Base-by-base conservation (phyloP, 2,113 vertebrate species). In the Rhizomys pruinosus region DNA sequence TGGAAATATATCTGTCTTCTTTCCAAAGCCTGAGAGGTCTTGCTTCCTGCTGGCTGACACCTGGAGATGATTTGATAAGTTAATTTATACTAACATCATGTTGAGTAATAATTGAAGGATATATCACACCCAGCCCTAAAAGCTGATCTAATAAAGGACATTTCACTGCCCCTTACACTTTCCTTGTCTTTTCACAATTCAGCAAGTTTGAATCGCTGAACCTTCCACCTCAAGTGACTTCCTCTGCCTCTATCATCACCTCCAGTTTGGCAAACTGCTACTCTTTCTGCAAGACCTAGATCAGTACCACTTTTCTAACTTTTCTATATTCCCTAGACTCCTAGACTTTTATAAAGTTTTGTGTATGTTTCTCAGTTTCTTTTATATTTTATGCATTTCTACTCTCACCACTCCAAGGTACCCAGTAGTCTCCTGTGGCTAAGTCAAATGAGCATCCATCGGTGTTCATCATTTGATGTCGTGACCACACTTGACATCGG, bases 51-150 rank as follows among this genome's bases (percentile, higher is more conserved):
- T 84, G 66, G 72, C 61, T 95, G 81, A 89, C 61, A 76, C 68
- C 86, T 69, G 42, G 77, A 96, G 85, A 88, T 87, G 32, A 63
- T 85, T 85, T 93, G 81, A 88, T 96, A 93, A 87, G 78, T 61
- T 92, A 73, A 79, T 81, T 94, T 94, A 84, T 7, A 88, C 68
- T 88, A 90, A 90, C 4, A 61, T 89, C n/a, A 44, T 73, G 80
- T n/a, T 91, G 59, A 92, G 20, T 92, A 77, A 91, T 79, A 73
- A 66, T 79, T 77, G 39, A n/a, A 76, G 52, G 47, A 87, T 81
- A 64, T 32, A 42, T 71, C 91, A 57, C 8, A 39, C 69, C 80
- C 89, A 78, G 84, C 84, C 61, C 84, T 87, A 57, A 39, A 8
- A 84, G 39, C 47, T 84, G 15, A 13, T 82, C 86, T 73, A 64